These are phyloP conservation scores for Aphaenogaster rudis DNA, from an alignment of 1,140 invertebrate species.

Conservation along the genomic window DNA sequence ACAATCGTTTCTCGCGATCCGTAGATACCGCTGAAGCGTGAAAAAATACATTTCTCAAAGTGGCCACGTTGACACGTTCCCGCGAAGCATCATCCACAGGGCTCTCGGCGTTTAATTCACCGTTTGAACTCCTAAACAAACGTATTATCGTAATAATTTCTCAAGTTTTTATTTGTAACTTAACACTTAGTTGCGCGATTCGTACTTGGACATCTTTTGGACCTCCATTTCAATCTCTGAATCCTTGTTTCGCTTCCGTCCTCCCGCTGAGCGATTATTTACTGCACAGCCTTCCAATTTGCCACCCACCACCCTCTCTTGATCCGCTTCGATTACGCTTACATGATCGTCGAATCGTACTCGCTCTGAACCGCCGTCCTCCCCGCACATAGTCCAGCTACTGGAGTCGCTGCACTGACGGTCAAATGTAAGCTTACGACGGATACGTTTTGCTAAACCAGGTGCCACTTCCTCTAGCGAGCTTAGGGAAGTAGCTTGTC, in stretches of 20 bases:
- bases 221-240: conserved; percentile 78
- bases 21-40: conserved; percentile 77
- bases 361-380: conserved; percentile 89
- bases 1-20: conserved; percentile 83
- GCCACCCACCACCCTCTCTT: conserved; percentile 73
- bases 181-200: conserved; percentile 2
- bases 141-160: neutral
- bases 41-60: conserved; percentile 83
- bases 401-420: conserved; percentile 84
- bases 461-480: conserved; percentile 87
- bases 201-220: conserved; percentile 74
- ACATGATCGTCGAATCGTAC: conserved; percentile 89
- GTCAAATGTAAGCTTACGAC: conserved; percentile 81
- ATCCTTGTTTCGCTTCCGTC: conserved; percentile 84
- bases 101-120: conserved; percentile 75
- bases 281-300: conserved; percentile 56
- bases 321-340: conserved; percentile 85
- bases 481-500: conserved; percentile 86
- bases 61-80: conserved; percentile 81
- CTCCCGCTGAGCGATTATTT: conserved; percentile 65
- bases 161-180: neutral
- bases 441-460: conserved; percentile 83
- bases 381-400: conserved; percentile 84
- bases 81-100: conserved; percentile 74
- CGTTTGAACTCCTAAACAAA: conserved; percentile 75